Percentiles rank a stretch among this genome's conserved stretches.
These are phyloP conservation scores for Rhabdomys dilectus DNA, from an alignment of 2,113 vertebrate species.

Conservation along the genomic window DNA sequence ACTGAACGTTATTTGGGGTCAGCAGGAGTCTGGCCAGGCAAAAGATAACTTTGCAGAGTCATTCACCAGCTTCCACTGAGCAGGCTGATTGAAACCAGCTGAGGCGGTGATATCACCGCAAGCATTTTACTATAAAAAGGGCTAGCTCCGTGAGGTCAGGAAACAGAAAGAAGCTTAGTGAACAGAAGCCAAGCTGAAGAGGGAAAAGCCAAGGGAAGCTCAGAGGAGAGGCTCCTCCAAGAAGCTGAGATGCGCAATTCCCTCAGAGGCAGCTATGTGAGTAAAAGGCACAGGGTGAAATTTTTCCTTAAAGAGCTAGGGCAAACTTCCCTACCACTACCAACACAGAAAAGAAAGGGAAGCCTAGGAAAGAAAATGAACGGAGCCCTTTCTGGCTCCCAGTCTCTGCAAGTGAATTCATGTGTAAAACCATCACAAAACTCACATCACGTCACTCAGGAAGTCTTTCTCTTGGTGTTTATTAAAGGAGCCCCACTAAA, in stretches of 20 bases:
- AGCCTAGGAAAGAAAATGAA: not conserved
- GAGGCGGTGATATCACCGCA: slow-evolving; percentile 70
- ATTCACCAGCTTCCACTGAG: slow-evolving; percentile 53
- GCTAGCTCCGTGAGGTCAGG: slow-evolving; percentile 72
- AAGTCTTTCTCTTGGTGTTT: not conserved
- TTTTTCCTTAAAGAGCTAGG: not conserved
- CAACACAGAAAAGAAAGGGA: not conserved
- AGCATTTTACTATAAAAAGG: slow-evolving; percentile 78
- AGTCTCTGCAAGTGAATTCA: not conserved
- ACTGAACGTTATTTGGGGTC: not conserved
- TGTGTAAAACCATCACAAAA: not conserved
- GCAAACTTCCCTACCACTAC: not conserved
- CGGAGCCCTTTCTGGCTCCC: not conserved
- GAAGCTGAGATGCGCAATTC: slow-evolving; percentile 24
- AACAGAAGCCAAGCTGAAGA: slow-evolving; percentile 65
- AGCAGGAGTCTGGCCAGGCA: slow-evolving; percentile 21
- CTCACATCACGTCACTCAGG: not conserved
- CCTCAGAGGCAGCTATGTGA: slow-evolving; percentile 46
- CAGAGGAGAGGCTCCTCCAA: slow-evolving; percentile 57
- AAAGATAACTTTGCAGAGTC: slow-evolving; percentile 67
- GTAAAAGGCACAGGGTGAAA: not conserved
- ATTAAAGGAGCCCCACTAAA: not conserved
- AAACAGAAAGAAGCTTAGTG: slow-evolving; percentile 58
- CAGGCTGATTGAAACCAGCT: slow-evolving; percentile 74
- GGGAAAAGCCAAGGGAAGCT: slow-evolving; percentile 54